These are phyloP conservation scores for Hemibagrus guttatus DNA, from an alignment of 2,797 vertebrate genomes.

Conservation along the genomic window DNA sequence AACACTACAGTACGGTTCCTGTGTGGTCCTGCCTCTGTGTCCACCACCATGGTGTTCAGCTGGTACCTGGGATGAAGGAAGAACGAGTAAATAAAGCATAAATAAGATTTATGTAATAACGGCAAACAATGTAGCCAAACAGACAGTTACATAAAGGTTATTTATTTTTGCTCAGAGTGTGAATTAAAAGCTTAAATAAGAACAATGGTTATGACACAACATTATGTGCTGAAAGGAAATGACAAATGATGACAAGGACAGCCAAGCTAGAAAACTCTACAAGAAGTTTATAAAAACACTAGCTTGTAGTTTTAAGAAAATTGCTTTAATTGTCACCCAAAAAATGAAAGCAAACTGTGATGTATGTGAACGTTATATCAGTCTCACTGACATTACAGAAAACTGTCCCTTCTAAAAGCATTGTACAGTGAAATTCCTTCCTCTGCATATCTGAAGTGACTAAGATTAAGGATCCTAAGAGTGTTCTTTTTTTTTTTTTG, in stretches of 20 bases:
- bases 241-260: background rate
- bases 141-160: background rate
- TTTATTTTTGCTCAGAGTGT: background rate
- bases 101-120: background rate
- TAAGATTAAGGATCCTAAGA: background rate
- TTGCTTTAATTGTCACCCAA: background rate
- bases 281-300: background rate
- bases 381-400: background rate
- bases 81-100: conserved; percentile 52
- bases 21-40: conserved; percentile 87
- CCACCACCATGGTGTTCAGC: conserved; percentile 89
- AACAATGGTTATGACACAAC: background rate
- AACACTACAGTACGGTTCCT: conserved; percentile 91
- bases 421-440: background rate
- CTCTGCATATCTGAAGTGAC: background rate
- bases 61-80: conserved; percentile 79
- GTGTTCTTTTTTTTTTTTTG: too few relatives aligned
- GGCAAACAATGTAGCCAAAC: background rate
- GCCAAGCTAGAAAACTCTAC: background rate
- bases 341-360: background rate
- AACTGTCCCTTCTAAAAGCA: background rate
- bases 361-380: conserved; percentile 1
- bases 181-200: background rate
- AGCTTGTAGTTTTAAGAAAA: background rate
- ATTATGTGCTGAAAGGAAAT: conserved; percentile 4